Evolutionary conservation across 2,888 invertebrate species (phyloP), one percentile per base, ranked within the genome.

Genomic region (Hypena proboscidalis): DNA sequence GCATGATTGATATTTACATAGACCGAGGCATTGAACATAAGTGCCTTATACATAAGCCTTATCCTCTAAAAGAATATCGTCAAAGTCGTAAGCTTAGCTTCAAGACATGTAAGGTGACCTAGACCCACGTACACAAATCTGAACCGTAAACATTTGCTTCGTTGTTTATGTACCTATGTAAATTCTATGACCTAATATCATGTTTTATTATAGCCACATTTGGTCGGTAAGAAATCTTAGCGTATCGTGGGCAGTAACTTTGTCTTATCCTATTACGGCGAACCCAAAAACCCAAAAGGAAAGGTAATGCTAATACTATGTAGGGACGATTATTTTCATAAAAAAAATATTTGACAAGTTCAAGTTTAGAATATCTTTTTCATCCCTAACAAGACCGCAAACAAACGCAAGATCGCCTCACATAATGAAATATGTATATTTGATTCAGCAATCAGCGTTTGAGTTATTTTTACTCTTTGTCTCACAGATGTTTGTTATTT

Each of bases 371-470:
- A n/a, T n/a, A n/a, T n/a, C n/a, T n/a, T n/a, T n/a, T n/a, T n/a
- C n/a, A n/a, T n/a, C n/a, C n/a, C n/a, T n/a, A n/a, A n/a, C n/a
- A n/a, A n/a, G n/a, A 13, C 10, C 27, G 40, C 41, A 46, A 58
- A 54, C 55, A 59, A 58, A 30, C 46, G 23, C 6, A 29, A 38
- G 56, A 56, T n/a, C n/a, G 38, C 40, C 40, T 4, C 46, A 41
- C 37, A 44, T 56, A 45, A 61, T 61, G 66, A 61, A 61, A 61
- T 61, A 61, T 56, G 52, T 61, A 56, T 60, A 61, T 61, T 61
- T 41, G 49, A 47, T 41, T 34, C 51, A 52, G 57, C 66, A 61
- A 61, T 65, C 66, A 65, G 37, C 52, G 42, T 51, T 56, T 60
- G 36, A 51, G 47, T 52, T 53, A 48, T 65, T 65, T 61, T 61